A percentile compares a stretch with the other conserved stretches of the same genome.
Conservation (phyloP, 2,797 vertebrate genomes). For the Callimico goeldii region DNA sequence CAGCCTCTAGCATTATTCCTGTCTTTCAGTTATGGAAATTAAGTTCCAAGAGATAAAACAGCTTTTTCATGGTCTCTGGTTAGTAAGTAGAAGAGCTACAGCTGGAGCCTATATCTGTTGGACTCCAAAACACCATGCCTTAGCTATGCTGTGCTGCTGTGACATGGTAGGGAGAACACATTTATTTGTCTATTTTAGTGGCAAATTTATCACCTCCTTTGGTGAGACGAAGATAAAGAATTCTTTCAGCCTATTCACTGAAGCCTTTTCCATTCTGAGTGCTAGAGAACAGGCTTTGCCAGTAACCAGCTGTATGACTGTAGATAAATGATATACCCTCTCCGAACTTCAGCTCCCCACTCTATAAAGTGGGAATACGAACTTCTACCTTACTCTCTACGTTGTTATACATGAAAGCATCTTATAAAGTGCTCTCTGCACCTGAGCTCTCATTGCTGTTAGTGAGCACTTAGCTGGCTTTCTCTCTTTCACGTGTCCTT, state of each 20-base stretch:
- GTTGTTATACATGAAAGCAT: neutral
- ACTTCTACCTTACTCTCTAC: neutral
- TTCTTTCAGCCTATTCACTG: neutral
- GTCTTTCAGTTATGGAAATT: neutral
- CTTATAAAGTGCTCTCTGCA: neutral
- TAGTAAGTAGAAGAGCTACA: neutral
- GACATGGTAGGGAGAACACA: neutral
- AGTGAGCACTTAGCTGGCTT: neutral
- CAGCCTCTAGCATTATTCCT: neutral
- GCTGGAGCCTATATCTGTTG: neutral
- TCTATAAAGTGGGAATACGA: neutral
- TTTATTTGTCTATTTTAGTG: neutral
- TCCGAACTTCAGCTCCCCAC: neutral
- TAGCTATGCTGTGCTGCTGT: neutral
- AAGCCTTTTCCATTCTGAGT: neutral
- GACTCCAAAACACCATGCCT: neutral
- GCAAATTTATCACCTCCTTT: neutral
- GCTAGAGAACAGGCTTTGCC: neutral
- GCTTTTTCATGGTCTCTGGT: neutral
- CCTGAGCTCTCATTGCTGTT: neutral
- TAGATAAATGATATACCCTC: neutral
- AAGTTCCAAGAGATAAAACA: neutral
- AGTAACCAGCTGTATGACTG: neutral
- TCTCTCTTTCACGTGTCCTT: neutral
- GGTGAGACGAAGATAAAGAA: neutral